phyloP scores from a whole-genome alignment of 1,140 invertebrate genomes.

The Elysia chlorotica region DNA sequence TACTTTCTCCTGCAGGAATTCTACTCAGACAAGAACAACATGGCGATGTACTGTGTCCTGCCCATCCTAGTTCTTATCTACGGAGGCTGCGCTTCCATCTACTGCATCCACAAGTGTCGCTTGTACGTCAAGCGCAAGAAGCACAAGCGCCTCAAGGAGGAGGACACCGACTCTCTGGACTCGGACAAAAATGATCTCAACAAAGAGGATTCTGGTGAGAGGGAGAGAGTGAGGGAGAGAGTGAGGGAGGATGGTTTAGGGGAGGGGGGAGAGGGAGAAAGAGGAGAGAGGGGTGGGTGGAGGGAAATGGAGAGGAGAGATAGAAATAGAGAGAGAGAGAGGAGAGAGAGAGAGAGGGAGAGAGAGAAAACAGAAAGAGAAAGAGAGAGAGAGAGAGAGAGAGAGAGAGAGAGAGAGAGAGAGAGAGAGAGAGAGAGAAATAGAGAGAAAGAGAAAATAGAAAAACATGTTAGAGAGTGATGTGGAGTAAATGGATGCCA shows the following conservation, averaged over 20 bases:
- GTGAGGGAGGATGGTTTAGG: neutral
- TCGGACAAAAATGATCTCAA: constrained; percentile 19
- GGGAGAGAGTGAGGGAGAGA: neutral
- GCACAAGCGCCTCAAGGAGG: constrained; percentile 17
- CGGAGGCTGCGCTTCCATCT: constrained; percentile 41
- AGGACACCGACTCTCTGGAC: constrained; percentile 15
- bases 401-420: too few species aligned
- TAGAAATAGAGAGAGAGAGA: too few species aligned
- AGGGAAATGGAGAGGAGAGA: neutral
- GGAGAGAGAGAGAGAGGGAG: neutral
- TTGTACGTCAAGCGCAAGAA: constrained; percentile 30
- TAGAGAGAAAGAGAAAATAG: too few species aligned
- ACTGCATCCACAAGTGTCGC: constrained; percentile 42
- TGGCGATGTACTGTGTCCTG: constrained; percentile 45
- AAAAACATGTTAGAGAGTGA: too few species aligned
- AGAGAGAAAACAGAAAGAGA: neutral
- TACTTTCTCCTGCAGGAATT: constrained; percentile 44
- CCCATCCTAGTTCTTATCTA: constrained; percentile 42
- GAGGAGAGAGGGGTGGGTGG: neutral
- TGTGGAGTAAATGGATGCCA: too few species aligned
- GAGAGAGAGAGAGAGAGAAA: too few species aligned
- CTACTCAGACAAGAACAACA: constrained; percentile 43
- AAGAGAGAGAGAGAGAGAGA: neutral
- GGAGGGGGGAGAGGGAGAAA: neutral
- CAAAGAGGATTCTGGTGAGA: neutral